Evolutionary conservation across 2,113 vertebrate genomes (phyloP).

Genomic region (Crocuta crocuta): DNA sequence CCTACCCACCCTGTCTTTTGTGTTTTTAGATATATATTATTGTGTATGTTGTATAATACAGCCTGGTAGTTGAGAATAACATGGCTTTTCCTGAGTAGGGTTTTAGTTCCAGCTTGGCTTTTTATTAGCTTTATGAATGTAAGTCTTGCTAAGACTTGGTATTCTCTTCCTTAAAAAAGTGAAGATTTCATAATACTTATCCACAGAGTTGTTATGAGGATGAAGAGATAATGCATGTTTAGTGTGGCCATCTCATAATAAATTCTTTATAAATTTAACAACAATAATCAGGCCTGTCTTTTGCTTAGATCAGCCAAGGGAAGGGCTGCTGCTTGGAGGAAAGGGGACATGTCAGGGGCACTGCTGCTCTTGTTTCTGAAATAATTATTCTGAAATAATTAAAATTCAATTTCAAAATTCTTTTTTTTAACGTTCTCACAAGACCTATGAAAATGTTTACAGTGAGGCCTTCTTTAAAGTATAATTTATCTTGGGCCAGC

Average conservation of each 20-base stretch:
- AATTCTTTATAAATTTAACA: background rate
- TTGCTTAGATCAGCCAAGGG: background rate
- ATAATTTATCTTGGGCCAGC: background rate
- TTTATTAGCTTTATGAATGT: slow-evolving; percentile 22
- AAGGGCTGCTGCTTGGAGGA: background rate
- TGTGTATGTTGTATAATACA: background rate
- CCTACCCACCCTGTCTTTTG: background rate
- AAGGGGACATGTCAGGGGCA: background rate
- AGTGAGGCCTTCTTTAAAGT: slow-evolving; percentile 38
- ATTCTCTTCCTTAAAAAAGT: slow-evolving; percentile 48
- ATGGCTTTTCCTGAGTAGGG: background rate
- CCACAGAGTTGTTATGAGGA: background rate
- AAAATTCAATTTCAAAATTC: background rate
- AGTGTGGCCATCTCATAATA: background rate
- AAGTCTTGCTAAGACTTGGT: background rate
- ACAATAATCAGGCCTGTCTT: background rate
- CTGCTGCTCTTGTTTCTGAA: slow-evolving; percentile 37
- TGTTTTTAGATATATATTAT: background rate
- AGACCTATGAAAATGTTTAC: slow-evolving; percentile 29
- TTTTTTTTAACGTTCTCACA: background rate
- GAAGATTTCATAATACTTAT: background rate
- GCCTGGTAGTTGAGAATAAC: background rate
- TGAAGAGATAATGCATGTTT: background rate
- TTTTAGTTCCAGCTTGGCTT: slow-evolving; percentile 38
- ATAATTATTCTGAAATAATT: slow-evolving; percentile 58